Conservation (phyloP, 2,797 vertebrate species). For the Taeniopygia guttata region DNA sequence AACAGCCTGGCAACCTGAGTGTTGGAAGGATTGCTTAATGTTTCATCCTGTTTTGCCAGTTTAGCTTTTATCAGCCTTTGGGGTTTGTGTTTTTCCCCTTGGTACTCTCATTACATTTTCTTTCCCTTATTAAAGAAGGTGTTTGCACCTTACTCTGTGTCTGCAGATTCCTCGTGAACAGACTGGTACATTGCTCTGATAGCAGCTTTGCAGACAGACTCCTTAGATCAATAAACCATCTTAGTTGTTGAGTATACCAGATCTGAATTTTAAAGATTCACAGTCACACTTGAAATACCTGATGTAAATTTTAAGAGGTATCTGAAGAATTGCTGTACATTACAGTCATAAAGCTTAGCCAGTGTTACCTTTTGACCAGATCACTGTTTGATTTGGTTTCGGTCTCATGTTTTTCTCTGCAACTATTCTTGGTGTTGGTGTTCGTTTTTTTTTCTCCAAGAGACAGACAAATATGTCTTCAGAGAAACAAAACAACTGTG, state of each 20-base stretch:
- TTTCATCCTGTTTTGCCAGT: background rate
- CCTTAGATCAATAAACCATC: slow-evolving; percentile 29
- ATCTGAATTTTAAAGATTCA: slow-evolving; percentile 51
- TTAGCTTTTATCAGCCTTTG: slow-evolving; percentile 10
- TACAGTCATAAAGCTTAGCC: background rate
- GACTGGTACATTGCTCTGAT: background rate
- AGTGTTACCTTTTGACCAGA: background rate
- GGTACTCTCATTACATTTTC: background rate
- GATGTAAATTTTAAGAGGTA: slow-evolving; percentile 4
- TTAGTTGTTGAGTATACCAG: slow-evolving; percentile 26
- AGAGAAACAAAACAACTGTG: slow-evolving; percentile 60
- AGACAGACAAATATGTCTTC: slow-evolving; percentile 25
- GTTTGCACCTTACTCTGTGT: background rate
- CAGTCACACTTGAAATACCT: background rate
- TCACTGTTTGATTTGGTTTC: background rate
- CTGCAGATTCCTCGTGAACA: background rate
- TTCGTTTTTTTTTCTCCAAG: background rate
- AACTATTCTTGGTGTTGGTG: background rate
- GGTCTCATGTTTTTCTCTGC: background rate
- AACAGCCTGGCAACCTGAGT: background rate
- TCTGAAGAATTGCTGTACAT: background rate
- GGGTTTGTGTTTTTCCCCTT: background rate
- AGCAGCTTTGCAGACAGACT: background rate
- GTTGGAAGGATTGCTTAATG: background rate
- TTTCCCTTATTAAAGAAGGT: background rate